These are phyloP conservation scores for Spizaetus ornatus DNA, from an alignment of 2,113 vertebrate genomes.

Conservation along the genomic window DNA sequence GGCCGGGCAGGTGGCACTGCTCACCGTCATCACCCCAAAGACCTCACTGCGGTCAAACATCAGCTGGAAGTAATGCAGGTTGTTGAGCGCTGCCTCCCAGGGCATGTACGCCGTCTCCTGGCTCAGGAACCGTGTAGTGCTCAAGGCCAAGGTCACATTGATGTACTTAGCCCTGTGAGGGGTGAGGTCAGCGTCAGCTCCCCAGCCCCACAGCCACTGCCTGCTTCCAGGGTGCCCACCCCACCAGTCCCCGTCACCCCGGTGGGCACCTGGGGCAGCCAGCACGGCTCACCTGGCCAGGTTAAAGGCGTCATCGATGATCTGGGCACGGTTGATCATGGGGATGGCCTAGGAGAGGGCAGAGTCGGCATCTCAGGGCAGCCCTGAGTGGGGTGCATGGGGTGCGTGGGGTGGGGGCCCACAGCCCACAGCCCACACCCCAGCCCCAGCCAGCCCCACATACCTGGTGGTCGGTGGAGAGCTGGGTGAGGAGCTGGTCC, in stretches of 20 bases:
- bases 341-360: constrained; percentile 77
- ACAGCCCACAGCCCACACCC: too few relatives aligned
- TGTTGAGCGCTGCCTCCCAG: constrained; percentile 82
- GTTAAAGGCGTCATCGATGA: constrained; percentile 90
- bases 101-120: constrained; percentile 81
- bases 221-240: background rate
- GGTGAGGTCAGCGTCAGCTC: background rate
- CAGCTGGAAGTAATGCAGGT: constrained; percentile 79
- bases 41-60: constrained; percentile 91
- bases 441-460: fast-evolving
- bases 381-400: fast-evolving
- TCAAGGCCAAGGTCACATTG: constrained; percentile 76
- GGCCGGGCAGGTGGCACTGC: background rate
- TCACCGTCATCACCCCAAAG: constrained; percentile 83
- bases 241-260: fast-evolving
- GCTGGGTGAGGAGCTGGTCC: constrained; percentile 66
- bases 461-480: constrained; percentile 61
- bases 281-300: constrained; percentile 81
- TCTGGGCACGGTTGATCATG: constrained; percentile 87
- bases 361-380: background rate
- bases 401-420: too few relatives aligned
- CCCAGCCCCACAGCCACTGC: fast-evolving
- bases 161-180: constrained; percentile 74
- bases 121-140: constrained; percentile 81
- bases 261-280: fast-evolving